Percentiles rank a stretch among this genome's conserved stretches.
These are phyloP conservation scores for Apamea sordens DNA, from an alignment of 2,888 invertebrate genomes.

Conservation along the genomic window DNA sequence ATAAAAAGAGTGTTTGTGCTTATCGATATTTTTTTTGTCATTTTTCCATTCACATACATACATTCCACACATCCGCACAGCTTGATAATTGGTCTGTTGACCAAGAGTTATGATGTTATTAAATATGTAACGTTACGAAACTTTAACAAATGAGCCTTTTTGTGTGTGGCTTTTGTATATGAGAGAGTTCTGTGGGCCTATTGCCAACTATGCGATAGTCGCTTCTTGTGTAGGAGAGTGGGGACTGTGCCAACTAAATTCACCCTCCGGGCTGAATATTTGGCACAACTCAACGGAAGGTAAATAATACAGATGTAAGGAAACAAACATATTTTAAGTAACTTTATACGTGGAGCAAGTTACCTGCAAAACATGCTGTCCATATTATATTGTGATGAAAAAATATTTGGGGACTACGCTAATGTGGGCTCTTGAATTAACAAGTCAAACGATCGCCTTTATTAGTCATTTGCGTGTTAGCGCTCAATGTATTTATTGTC, in stretches of 20 bases:
- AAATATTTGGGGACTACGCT: neutral
- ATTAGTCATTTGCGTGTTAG: neutral
- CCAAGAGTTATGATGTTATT: neutral
- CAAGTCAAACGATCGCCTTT: neutral
- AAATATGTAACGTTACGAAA: conserved; percentile 40
- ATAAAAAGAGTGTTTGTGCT: conserved; percentile 16
- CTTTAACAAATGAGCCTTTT: conserved; percentile 62
- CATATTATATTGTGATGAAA: no score
- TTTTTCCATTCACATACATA: no score
- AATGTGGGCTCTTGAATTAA: neutral
- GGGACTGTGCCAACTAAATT: conserved; percentile 69
- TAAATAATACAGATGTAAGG: conserved; percentile 63
- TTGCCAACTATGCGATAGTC: conserved; percentile 70
- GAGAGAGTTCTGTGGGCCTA: conserved; percentile 64
- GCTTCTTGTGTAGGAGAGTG: conserved; percentile 59
- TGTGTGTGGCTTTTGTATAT: conserved; percentile 58
- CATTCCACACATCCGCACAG: no score
- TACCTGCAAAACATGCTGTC: conserved; percentile 15
- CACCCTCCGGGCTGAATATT: conserved; percentile 62
- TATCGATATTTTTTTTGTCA: conserved; percentile 21
- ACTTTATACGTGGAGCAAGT: conserved; percentile 10
- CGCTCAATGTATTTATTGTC: neutral
- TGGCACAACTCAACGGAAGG: conserved; percentile 64
- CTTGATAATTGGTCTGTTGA: conserved; percentile 2
- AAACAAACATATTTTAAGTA: conserved; percentile 45